These are phyloP conservation scores for Typhlichthys eigenmanni DNA, from an alignment of 2,797 vertebrate genomes.

Conservation along the genomic window DNA sequence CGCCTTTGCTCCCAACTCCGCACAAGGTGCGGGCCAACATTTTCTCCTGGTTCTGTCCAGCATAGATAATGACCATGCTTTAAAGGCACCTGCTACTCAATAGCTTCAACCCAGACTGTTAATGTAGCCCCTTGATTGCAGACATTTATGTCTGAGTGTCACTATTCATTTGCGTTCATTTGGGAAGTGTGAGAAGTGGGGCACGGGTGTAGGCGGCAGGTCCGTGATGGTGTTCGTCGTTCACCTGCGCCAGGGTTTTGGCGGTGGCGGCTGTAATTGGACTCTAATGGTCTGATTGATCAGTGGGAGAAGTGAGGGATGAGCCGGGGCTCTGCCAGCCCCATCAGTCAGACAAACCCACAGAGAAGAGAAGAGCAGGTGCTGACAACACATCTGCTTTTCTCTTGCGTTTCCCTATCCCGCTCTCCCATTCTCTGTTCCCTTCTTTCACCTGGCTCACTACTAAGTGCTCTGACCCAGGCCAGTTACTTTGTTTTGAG, in stretches of 20 bases:
- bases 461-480: constrained; percentile 14
- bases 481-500: constrained; percentile 13
- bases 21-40: constrained; percentile 63
- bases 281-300: constrained; percentile 87
- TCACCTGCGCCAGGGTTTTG: constrained; percentile 73
- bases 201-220: constrained; percentile 51
- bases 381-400: constrained; percentile 29
- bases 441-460: constrained; percentile 13
- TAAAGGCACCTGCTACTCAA: constrained; percentile 87
- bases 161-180: constrained; percentile 86
- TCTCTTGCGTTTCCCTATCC: neutral
- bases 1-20: constrained; percentile 50
- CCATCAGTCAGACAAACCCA: constrained; percentile 67
- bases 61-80: constrained; percentile 77
- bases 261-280: constrained; percentile 78
- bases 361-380: constrained; percentile 13
- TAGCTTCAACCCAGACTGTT: constrained; percentile 81
- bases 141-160: constrained; percentile 85
- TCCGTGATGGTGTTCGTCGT: constrained; percentile 68
- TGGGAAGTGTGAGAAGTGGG: constrained; percentile 67
- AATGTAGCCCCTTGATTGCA: constrained; percentile 77
- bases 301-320: constrained; percentile 75
- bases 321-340: constrained; percentile 68
- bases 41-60: constrained; percentile 70
- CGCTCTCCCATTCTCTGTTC: constrained; percentile 4